Conservation (phyloP, 2,888 invertebrate species). For the Drosophila hamatofila region DNA sequence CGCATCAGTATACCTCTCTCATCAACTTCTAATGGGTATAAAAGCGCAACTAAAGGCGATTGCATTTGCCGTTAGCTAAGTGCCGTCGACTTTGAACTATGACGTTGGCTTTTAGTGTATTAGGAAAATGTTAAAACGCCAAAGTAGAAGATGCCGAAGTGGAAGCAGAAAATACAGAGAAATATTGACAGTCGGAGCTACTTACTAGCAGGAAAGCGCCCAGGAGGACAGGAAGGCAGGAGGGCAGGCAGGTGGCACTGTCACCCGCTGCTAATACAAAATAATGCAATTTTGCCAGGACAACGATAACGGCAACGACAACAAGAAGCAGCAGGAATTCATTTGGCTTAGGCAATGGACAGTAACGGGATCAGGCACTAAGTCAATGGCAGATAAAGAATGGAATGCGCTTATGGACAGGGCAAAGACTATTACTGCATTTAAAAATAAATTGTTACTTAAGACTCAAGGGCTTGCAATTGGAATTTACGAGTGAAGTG, state of each 20-base stretch:
- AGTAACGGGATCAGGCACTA: conserved; percentile 20
- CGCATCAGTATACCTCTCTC: not conserved
- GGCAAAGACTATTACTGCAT: not conserved
- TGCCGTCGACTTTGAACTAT: conserved; percentile 71
- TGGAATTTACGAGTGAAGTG: not conserved
- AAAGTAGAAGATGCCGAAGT: not conserved
- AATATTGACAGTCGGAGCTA: conserved; percentile 38
- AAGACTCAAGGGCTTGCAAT: not conserved
- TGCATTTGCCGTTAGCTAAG: conserved; percentile 66
- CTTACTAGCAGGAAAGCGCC: conserved; percentile 18
- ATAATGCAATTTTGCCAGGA: conserved; percentile 70
- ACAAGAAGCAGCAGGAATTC: conserved; percentile 23
- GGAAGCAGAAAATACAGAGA: not conserved
- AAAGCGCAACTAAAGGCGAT: conserved; percentile 54
- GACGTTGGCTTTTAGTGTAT: conserved; percentile 76
- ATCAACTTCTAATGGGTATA: not conserved
- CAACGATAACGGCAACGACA: conserved; percentile 43
- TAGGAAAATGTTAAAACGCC: conserved; percentile 57
- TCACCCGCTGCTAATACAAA: conserved; percentile 61
- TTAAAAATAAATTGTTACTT: not conserved
- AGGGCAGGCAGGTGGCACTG: conserved; percentile 5
- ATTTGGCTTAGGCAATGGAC: conserved; percentile 47
- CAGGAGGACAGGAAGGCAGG: conserved; percentile 1
- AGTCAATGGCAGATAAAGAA: conserved; percentile 12
- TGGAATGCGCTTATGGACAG: conserved; percentile 7